A percentile compares a stretch with the other conserved stretches of the same genome.
Evolutionary conservation across 2,888 invertebrate genomes (phyloP).

Genomic region (Nephrocerus scutellatus): DNA sequence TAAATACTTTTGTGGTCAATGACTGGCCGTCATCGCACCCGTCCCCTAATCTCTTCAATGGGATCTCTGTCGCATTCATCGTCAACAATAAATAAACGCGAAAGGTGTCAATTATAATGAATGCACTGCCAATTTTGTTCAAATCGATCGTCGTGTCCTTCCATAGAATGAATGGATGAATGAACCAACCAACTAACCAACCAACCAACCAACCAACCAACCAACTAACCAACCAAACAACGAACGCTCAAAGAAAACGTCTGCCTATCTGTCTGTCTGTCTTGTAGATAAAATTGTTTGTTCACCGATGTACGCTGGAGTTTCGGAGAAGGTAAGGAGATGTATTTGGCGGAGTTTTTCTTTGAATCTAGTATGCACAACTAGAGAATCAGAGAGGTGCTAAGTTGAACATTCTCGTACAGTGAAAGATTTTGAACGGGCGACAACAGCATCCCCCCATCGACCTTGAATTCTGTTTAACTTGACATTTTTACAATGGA

Average conservation of each 20-base stretch:
- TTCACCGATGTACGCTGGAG: no score
- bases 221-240: no score
- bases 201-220: no score
- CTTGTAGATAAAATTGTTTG: no score
- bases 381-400: no score
- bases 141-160: constrained; percentile 15
- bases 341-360: constrained; percentile 11
- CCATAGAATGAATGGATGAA: constrained; percentile 10
- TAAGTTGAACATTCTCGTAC: no score
- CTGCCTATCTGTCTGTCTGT: no score
- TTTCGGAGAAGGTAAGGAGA: constrained; percentile 8
- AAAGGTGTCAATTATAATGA: constrained; percentile 25
- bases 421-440: no score
- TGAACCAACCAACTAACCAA: constrained; percentile 12
- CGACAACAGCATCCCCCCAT: constrained; percentile 12
- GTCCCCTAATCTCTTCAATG: constrained; percentile 23
- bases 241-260: constrained; percentile 17
- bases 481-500: constrained; percentile 21
- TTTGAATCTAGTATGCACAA: no score
- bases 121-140: constrained; percentile 25
- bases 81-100: constrained; percentile 25
- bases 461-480: constrained; percentile 25
- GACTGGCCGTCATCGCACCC: background rate
- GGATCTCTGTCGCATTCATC: constrained; percentile 22
- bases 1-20: no score